These are phyloP conservation scores for Cataglyphis cursor DNA, from an alignment of 2,888 invertebrate genomes.

Conservation along the genomic window DNA sequence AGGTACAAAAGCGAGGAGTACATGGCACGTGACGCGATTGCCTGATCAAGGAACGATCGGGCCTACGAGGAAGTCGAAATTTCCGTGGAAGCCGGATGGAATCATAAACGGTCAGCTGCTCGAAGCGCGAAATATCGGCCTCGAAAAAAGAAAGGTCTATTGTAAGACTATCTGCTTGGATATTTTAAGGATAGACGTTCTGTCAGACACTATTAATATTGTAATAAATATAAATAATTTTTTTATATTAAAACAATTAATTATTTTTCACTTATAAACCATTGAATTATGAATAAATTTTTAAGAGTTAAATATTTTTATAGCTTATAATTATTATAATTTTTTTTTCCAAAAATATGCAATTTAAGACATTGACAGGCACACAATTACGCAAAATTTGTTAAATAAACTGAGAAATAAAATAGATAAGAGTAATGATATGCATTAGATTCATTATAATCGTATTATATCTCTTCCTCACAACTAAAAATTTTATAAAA, in stretches of 20 bases:
- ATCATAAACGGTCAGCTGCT: conserved; percentile 77
- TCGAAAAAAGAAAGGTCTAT: neutral
- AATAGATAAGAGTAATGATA: neutral
- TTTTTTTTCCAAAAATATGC: neutral
- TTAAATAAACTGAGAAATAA: neutral
- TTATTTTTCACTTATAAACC: neutral
- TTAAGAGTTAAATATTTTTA: neutral
- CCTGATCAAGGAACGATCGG: conserved; percentile 60
- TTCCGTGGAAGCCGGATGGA: conserved; percentile 78
- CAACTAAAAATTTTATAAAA: neutral
- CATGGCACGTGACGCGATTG: conserved; percentile 69
- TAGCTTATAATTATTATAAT: neutral
- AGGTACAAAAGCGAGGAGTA: conserved; percentile 64
- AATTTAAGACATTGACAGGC: neutral
- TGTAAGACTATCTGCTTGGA: neutral
- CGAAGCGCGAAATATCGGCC: neutral
- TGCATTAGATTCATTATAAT: neutral
- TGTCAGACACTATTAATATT: neutral
- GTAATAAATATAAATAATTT: neutral
- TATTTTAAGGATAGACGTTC: neutral
- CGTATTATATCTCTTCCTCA: neutral
- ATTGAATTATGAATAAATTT: neutral
- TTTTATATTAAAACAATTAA: neutral
- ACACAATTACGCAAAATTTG: neutral
- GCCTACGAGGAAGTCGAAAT: conserved; percentile 77